Conservation (phyloP, 2,888 invertebrate species). For the Agrypnus murinus region DNA sequence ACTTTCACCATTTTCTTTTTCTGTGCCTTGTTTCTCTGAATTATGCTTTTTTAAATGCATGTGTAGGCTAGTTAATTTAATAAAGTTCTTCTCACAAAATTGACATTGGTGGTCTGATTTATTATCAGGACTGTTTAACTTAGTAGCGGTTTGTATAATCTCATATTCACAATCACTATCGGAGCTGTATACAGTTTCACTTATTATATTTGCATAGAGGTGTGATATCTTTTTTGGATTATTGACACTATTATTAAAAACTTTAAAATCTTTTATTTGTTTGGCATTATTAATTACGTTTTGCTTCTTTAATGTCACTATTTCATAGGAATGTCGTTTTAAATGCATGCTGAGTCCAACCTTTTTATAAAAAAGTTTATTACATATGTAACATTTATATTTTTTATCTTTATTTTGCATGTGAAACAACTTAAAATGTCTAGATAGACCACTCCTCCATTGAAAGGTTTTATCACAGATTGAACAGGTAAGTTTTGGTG, state of each 20-base stretch:
- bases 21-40: neutral
- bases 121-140: constrained; percentile 28
- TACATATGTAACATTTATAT: constrained; percentile 41
- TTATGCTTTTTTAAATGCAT: constrained; percentile 27
- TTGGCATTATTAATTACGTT: neutral
- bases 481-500: constrained; percentile 26
- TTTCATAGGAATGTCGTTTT: constrained; percentile 26
- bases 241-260: neutral
- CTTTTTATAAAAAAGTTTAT: constrained; percentile 38
- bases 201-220: constrained; percentile 40
- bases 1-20: neutral
- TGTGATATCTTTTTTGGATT: constrained; percentile 41
- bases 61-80: constrained; percentile 6
- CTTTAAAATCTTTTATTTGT: neutral
- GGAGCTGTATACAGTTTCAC: constrained; percentile 50
- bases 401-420: constrained; percentile 32
- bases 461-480: constrained; percentile 44
- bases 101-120: constrained; percentile 40
- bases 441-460: constrained; percentile 42
- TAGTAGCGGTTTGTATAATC: constrained; percentile 46
- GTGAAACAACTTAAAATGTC: constrained; percentile 42
- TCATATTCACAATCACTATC: constrained; percentile 54
- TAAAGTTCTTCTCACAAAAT: constrained; percentile 49
- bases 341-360: constrained; percentile 35
- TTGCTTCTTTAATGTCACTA: neutral